A percentile compares a stretch with the other conserved stretches of the same genome.
Evolutionary conservation across 2,888 invertebrate genomes (phyloP).

Genomic region (Therioaphis trifolii): DNA sequence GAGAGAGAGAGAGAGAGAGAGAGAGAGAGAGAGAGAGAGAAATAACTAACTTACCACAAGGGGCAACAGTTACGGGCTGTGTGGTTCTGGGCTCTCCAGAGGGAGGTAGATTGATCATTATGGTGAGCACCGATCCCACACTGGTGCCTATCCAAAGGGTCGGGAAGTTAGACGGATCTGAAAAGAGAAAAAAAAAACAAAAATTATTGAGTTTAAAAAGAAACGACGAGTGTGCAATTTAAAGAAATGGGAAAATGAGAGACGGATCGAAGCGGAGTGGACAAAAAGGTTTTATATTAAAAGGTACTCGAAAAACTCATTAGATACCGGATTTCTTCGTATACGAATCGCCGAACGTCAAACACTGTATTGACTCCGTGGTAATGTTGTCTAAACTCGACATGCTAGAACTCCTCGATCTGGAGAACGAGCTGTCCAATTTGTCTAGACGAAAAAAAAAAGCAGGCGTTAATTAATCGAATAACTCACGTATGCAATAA

Average conservation of each 20-base stretch:
- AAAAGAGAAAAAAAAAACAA: slow-evolving; percentile 64
- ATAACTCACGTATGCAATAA: neutral
- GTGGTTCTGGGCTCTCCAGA: slow-evolving; percentile 83
- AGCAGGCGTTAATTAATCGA: slow-evolving; percentile 44
- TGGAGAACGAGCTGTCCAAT: slow-evolving; percentile 94
- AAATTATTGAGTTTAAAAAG: slow-evolving; percentile 21
- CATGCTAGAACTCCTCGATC: slow-evolving; percentile 97
- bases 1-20: too few species aligned
- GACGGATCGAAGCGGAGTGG: neutral
- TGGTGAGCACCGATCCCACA: slow-evolving; percentile 93
- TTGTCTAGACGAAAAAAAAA: slow-evolving; percentile 76
- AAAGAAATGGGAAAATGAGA: neutral
- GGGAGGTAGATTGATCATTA: slow-evolving; percentile 84
- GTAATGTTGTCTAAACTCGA: slow-evolving; percentile 97
- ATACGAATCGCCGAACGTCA: slow-evolving; percentile 95
- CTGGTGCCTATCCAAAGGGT: slow-evolving; percentile 98
- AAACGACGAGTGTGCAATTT: neutral
- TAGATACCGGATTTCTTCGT: slow-evolving; percentile 86
- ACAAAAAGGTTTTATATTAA: neutral
- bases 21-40: too few species aligned
- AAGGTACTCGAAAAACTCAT: slow-evolving; percentile 28
- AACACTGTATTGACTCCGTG: slow-evolving; percentile 94
- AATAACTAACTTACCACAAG: slow-evolving; percentile 80
- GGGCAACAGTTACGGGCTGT: slow-evolving; percentile 85
- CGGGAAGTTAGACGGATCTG: slow-evolving; percentile 88